These are phyloP conservation scores for Apoda limacodes DNA, from an alignment of 2,888 invertebrate genomes.

Conservation along the genomic window DNA sequence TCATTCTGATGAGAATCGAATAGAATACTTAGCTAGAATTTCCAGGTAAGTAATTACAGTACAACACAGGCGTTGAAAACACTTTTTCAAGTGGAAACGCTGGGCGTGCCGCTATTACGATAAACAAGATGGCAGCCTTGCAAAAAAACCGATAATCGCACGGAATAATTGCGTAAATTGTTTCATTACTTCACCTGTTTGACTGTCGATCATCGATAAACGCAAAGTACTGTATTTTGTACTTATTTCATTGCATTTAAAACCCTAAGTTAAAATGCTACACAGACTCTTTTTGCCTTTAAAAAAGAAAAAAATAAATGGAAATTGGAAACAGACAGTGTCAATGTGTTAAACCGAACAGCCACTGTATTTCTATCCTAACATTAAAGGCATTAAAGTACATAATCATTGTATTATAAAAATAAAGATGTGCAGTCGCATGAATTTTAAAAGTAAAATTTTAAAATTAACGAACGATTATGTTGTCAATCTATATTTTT, in stretches of 20 bases:
- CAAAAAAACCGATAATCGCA: slow-evolving; percentile 38
- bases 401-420: no score
- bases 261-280: no score
- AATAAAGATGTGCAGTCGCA: no score
- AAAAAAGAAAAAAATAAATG: background rate
- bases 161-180: slow-evolving; percentile 49
- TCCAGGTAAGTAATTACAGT: no score
- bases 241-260: no score
- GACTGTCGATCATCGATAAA: no score
- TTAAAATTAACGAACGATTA: slow-evolving; percentile 29
- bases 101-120: slow-evolving; percentile 35
- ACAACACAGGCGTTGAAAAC: slow-evolving; percentile 11
- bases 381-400: background rate
- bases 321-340: slow-evolving; percentile 17
- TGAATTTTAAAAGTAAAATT: no score
- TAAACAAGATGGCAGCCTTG: slow-evolving; percentile 41
- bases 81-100: slow-evolving; percentile 16
- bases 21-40: no score
- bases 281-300: no score
- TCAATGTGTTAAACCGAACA: slow-evolving; percentile 24
- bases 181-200: slow-evolving; percentile 51
- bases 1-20: no score
- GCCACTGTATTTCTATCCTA: background rate
- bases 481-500: slow-evolving; percentile 36
- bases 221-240: no score